Base-by-base conservation (phyloP, 2,113 vertebrate genomes). In the Nematolebias whitei region DNA sequence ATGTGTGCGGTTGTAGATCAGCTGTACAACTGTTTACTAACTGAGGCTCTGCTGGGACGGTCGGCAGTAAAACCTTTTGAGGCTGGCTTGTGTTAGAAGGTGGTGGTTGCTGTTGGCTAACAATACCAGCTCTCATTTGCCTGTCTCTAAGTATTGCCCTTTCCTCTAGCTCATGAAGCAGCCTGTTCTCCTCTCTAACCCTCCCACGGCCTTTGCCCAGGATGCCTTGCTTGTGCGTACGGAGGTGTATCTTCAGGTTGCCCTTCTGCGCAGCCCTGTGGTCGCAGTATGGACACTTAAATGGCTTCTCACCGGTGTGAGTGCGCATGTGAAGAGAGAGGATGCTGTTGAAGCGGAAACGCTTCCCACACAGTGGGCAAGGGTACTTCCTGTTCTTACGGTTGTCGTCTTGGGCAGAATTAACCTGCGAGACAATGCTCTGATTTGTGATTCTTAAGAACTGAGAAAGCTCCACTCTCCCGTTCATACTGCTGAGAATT, bases 301-400 rank as follows among this genome's bases (percentile, higher is more conserved):
- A 99, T 0, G 98, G 97, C 87, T 99, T 99, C 92, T 99, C 98
- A 1, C 98, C 98, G 0, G 98, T 99, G 87, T 99, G 98, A 16
- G 97, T 99, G 69, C 98, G 93, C 98, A 99, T 99, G 84, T 99
- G 98, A 13, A 99, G 94, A 0, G 97, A 99, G 1, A 99, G 93
- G 76, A 99, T 99, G 90, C 98, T 99, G 91, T 99, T 99, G 74
- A 99, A 99, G 23, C 98, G 96, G 71, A 99, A 99, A 12, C 98
- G 97, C 65, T 99, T 99, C 39, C 98, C 98, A 20, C 98, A 99
- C 15, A 99, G 87, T 0, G 96, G 96, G 70, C 98, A 99, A 0
- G 97, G 98, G 77, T 99, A 99, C 91, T 99, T 99, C 11, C 97
- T 92, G 88, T 98, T 98, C 86, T 97, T 99, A 75, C 96, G 94